Conservation (phyloP, 2,888 invertebrate genomes). For the Pegoplata infirma region DNA sequence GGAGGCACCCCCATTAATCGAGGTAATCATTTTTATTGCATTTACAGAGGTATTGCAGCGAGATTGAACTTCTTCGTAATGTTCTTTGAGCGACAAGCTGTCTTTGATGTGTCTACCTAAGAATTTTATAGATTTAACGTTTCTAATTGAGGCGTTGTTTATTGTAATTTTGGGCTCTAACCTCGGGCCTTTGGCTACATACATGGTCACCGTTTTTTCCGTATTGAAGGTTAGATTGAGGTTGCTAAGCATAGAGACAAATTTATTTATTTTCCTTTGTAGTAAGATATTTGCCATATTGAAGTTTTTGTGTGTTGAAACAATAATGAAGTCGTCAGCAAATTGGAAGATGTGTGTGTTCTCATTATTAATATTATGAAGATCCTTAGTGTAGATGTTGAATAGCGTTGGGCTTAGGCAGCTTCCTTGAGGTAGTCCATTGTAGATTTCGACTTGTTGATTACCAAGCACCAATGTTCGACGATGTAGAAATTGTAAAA, state of each 20-base stretch:
- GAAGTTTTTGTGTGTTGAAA: background rate
- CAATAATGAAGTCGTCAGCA: slow-evolving; percentile 1
- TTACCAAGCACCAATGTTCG: background rate
- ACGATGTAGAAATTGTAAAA: too few relatives aligned
- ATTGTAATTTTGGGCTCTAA: background rate
- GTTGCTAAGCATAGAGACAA: too few relatives aligned
- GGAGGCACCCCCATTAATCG: background rate
- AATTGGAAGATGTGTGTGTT: slow-evolving; percentile 1
- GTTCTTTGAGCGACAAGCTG: background rate
- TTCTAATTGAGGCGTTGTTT: too few relatives aligned
- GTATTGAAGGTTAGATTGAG: too few relatives aligned
- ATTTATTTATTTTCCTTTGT: background rate
- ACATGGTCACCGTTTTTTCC: background rate
- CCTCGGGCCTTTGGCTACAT: background rate
- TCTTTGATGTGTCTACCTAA: slow-evolving; percentile 1
- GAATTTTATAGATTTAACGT: background rate
- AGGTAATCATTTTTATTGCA: background rate
- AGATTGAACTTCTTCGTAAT: background rate
- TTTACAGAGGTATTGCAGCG: too few relatives aligned
- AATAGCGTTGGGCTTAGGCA: too few relatives aligned
- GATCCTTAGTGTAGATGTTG: background rate
- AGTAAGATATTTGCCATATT: background rate
- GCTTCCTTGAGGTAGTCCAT: too few relatives aligned
- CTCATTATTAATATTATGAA: background rate
- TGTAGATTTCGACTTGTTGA: background rate